Percentiles rank a stretch among this genome's conserved stretches.
Evolutionary conservation across 2,113 vertebrate species (phyloP).

Genomic region (Petromus typicus): DNA sequence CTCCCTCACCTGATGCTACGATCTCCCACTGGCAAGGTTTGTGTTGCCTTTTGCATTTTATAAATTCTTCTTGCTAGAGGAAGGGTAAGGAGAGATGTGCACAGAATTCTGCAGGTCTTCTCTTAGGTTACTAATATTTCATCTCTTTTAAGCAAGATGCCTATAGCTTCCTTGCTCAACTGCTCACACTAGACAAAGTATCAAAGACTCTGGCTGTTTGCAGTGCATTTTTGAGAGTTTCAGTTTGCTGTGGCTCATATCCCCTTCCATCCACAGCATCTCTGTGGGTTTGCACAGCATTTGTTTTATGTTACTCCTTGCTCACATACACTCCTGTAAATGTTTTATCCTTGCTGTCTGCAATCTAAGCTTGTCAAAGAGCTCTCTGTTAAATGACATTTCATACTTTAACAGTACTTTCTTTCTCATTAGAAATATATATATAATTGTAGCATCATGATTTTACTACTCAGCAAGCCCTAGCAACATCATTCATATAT

Average conservation of each 20-base stretch:
- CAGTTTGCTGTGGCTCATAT: not conserved
- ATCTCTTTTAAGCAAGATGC: not conserved
- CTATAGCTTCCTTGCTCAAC: not conserved
- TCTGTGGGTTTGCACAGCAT: too few relatives aligned
- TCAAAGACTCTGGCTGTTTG: not conserved
- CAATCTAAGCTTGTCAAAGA: not conserved
- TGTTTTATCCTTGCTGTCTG: not conserved
- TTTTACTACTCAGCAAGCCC: not conserved
- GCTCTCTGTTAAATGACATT: not conserved
- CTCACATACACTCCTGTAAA: not conserved
- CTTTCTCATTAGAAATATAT: not conserved
- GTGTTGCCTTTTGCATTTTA: not conserved
- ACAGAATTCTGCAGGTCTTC: not conserved
- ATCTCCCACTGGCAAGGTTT: not conserved
- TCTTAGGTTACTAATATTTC: too few relatives aligned
- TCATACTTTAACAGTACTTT: not conserved
- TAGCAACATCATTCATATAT: accelerated
- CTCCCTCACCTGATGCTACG: not conserved
- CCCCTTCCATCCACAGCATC: accelerated
- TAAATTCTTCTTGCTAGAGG: not conserved
- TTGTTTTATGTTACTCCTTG: not conserved
- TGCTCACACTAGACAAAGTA: not conserved
- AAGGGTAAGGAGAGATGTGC: not conserved
- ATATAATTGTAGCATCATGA: too few relatives aligned
- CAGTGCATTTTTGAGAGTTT: not conserved